Evolutionary conservation across 2,113 vertebrate species (phyloP), one percentile per base, ranked within the genome.

Genomic region (Vimba vimba): DNA sequence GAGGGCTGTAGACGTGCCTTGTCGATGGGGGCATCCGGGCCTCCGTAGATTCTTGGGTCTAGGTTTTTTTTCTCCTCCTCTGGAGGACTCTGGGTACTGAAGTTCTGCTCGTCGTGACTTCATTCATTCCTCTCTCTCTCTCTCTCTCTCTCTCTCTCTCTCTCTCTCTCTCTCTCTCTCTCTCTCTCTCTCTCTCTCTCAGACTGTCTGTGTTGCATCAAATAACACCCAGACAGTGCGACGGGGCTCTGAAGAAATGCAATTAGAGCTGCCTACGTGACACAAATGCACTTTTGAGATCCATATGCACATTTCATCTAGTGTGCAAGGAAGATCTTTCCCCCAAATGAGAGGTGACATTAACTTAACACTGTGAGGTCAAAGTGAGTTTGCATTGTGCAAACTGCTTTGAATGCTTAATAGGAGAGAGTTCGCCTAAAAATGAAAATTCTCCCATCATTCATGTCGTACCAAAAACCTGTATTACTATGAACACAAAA

Each of bases 1-100:
- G 84, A 89, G 50, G 66, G 85, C 86, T 87, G 89, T 92, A 94
- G 90, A 95, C 93, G 94, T 94, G 94, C 92, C 92, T 93, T 91
- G 78, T 88, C 91, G 91, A 93, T 92, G 90, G 90, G 90, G 59
- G 71, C 93, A 92, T 92, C 90, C 92, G 91, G 93, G 95, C 90
- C 93, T 86, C 94, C 94, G 93, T 95, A 95, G 91, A 90, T 93
- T 89, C 88, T 89, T 87, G 50, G 78, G 86, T 86, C 76, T 71
- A 57, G 78, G 87, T 84, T 79, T 82, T 43, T 43, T 86, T 82
- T 87, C 50, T 68, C 6, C 30, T 50, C 13, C 78, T 85, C 69
- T 62, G 59, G 62, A 82, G 91, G 89, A 94, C 33, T 90, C 45
- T 94, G 94, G 95, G 95, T 92, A 91, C 15, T 89, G 94, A 92